Evolutionary conservation across 2,797 vertebrate species (phyloP), one percentile per base, ranked within the genome.

Genomic region (Galagoides demidoff): DNA sequence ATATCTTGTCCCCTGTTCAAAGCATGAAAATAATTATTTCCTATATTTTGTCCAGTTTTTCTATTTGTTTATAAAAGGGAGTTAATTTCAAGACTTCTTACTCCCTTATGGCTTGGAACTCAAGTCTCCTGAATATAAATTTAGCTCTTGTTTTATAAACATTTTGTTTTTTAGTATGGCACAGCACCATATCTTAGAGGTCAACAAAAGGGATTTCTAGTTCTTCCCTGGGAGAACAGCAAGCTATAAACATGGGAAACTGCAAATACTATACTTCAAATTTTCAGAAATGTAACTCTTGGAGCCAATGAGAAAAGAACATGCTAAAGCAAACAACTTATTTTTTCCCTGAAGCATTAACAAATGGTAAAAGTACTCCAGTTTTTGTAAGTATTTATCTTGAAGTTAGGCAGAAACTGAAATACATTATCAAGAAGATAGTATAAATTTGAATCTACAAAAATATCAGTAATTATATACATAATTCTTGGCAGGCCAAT

Each of bases 171-270:
- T 87, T 86, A 89, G 63, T 83, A 85, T 68, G 81, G 77, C 19
- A 71, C 71, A 95, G 11, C 29, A 95, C 27, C 23, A 63, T 49
- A 22, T 92, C 89, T 88, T 82, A 29, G 89, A 93, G 85, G 45
- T 74, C 86, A 92, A 55, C 89, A 78, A 94, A 95, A 95, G 78
- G 68, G 34, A 91, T 89, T 74, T 97, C 71, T 94, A 90, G 8
- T 59, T 95, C 57, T 55, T 61, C 31, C 27, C 52, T 74, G 63
- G 29, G 49, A 95, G 57, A 91, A 79, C 61, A 89, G 86, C 93
- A 93, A 92, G n/a, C 78, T 94, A 63, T 64, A 93, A 89, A 93
- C 23, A 66, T 68, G 61, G 92, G 79, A 89, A 95, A 93, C 37
- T 82, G 22, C 73, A 81, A 92, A 76, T 93, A 34, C 52, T 34